A percentile compares a stretch with the other conserved stretches of the same genome.
phyloP scores from a whole-genome alignment of 2,797 vertebrate species.

The Natrix natrix region DNA sequence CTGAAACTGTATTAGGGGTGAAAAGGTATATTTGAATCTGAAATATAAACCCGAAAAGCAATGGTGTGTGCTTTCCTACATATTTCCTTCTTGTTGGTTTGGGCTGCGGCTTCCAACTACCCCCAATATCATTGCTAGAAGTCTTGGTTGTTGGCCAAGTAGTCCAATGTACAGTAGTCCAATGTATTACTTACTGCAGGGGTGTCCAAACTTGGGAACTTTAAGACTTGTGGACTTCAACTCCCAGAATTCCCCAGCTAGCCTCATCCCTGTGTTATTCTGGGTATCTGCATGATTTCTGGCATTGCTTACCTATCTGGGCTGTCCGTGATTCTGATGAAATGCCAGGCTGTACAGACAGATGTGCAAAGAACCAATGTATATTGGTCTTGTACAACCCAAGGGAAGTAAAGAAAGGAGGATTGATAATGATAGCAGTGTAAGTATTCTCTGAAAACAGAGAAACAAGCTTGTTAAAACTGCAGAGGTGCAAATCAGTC shows the following conservation, averaged over 20 bases:
- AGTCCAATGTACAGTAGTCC: background rate
- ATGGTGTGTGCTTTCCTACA: background rate
- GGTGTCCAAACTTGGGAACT: too few species aligned
- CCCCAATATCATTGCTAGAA: background rate
- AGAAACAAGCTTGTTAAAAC: background rate
- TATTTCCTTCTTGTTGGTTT: background rate
- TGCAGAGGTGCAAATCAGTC: background rate
- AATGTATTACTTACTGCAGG: background rate
- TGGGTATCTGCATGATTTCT: background rate
- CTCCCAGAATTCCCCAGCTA: too few species aligned
- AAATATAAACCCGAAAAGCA: background rate
- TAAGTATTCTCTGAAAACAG: background rate
- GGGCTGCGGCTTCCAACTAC: background rate
- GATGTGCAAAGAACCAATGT: background rate
- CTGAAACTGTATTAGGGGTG: background rate
- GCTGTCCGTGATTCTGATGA: background rate
- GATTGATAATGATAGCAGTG: background rate
- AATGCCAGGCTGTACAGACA: background rate
- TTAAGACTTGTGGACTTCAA: too few species aligned
- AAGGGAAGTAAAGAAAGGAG: background rate
- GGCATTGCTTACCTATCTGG: background rate
- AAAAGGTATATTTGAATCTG: background rate
- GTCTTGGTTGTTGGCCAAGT: background rate
- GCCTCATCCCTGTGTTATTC: background rate
- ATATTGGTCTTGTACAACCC: background rate